phyloP scores from a whole-genome alignment of 2,888 invertebrate genomes.

The Cerastis rubricosa region DNA sequence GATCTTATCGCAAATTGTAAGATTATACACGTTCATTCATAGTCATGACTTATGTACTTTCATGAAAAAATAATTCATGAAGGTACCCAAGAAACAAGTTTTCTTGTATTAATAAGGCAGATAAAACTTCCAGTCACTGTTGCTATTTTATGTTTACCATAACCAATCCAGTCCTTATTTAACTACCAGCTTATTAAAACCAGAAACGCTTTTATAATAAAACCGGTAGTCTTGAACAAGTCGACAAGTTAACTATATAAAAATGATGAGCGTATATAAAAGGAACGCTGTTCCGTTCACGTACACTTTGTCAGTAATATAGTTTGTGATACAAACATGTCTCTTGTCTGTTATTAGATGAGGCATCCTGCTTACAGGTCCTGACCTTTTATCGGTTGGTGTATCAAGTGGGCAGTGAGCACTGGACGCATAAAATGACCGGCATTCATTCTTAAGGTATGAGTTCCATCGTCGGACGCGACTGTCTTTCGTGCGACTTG shows the following conservation, averaged over 20 bases:
- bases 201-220: constrained; percentile 53
- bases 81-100: background rate
- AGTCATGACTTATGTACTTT: too few species aligned
- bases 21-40: constrained; percentile 29
- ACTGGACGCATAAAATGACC: constrained; percentile 77
- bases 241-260: constrained; percentile 16
- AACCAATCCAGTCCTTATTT: constrained; percentile 30
- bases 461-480: constrained; percentile 38
- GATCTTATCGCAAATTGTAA: constrained; percentile 29
- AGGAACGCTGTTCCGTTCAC: constrained; percentile 43
- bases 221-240: constrained; percentile 45
- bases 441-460: constrained; percentile 71
- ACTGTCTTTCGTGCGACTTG: constrained; percentile 32
- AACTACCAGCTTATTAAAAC: constrained; percentile 42
- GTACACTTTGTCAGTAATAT: constrained; percentile 65
- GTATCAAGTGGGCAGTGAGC: constrained; percentile 78
- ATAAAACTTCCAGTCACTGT: background rate
- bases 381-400: constrained; percentile 83
- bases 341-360: constrained; percentile 75
- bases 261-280: constrained; percentile 49
- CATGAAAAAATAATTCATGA: background rate
- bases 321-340: constrained; percentile 77
- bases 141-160: constrained; percentile 14
- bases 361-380: constrained; percentile 82
- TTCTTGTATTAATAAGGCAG: background rate